Percentiles rank a stretch among this genome's conserved stretches.
Conservation (phyloP, 2,113 vertebrate species). For the Oncorhynchus gorbuscha region DNA sequence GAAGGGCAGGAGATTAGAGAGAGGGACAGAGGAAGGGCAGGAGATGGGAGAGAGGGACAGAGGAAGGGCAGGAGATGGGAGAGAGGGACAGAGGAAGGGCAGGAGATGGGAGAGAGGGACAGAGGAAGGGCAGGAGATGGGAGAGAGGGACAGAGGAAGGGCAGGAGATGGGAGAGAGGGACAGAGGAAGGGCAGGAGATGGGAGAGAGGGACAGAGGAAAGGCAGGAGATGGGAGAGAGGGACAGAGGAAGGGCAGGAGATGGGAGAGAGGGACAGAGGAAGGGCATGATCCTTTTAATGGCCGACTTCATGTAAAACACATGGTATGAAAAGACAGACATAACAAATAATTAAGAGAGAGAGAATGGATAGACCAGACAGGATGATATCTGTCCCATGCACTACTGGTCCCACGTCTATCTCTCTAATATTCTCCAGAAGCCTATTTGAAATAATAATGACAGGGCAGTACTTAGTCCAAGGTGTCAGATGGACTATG, state of each 20-base stretch:
- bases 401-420: neutral
- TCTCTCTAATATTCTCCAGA: constrained; percentile 31
- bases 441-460: constrained; percentile 37
- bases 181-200: no score
- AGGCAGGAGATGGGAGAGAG: no score
- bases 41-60: no score
- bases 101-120: no score
- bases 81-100: no score
- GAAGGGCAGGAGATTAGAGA: neutral
- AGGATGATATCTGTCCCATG: constrained; percentile 12
- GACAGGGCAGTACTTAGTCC: constrained; percentile 31
- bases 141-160: no score
- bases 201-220: no score
- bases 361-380: constrained; percentile 17
- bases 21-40: neutral
- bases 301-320: neutral
- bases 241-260: no score
- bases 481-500: constrained; percentile 39
- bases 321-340: constrained; percentile 44
- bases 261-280: neutral
- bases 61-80: no score
- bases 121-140: no score
- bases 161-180: no score
- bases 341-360: constrained; percentile 10
- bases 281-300: neutral